A percentile compares a stretch with the other conserved stretches of the same genome.
phyloP scores from a whole-genome alignment of 2,113 vertebrate genomes.

The Muscicapa adusta region DNA sequence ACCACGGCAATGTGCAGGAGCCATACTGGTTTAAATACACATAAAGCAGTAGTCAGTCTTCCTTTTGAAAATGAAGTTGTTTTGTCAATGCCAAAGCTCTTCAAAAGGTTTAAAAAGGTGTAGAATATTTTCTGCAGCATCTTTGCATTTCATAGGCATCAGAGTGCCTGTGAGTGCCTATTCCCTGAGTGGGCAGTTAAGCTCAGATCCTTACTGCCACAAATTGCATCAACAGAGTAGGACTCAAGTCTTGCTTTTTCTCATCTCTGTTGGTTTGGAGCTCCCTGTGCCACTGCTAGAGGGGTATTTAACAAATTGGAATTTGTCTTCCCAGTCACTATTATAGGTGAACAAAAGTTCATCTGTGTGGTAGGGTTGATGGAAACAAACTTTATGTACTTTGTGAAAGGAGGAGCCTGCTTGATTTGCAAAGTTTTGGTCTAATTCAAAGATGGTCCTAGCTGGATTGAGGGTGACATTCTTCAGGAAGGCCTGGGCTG shows the following conservation, averaged over 20 bases:
- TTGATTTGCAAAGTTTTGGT: neutral
- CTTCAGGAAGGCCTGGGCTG: neutral
- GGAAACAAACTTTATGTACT: neutral
- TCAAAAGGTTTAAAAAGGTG: neutral
- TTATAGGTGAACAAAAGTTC: neutral
- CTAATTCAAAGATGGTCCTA: neutral
- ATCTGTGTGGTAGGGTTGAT: neutral
- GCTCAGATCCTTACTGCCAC: neutral
- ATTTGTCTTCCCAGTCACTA: neutral
- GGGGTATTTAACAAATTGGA: neutral
- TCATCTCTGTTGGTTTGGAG: neutral
- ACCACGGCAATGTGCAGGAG: neutral
- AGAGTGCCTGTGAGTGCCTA: neutral
- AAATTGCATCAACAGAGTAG: neutral
- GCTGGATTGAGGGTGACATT: neutral
- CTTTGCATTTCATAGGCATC: neutral
- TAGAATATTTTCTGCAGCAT: neutral
- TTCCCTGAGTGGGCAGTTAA: neutral
- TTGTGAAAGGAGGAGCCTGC: neutral
- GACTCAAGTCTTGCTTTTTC: neutral
- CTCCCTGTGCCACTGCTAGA: neutral
- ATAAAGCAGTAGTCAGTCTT: neutral
- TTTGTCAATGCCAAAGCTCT: neutral
- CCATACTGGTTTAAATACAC: neutral
- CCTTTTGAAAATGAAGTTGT: neutral